Evolutionary conservation across 2,888 invertebrate species (phyloP).

Genomic region (Dromius quadrimaculatus): DNA sequence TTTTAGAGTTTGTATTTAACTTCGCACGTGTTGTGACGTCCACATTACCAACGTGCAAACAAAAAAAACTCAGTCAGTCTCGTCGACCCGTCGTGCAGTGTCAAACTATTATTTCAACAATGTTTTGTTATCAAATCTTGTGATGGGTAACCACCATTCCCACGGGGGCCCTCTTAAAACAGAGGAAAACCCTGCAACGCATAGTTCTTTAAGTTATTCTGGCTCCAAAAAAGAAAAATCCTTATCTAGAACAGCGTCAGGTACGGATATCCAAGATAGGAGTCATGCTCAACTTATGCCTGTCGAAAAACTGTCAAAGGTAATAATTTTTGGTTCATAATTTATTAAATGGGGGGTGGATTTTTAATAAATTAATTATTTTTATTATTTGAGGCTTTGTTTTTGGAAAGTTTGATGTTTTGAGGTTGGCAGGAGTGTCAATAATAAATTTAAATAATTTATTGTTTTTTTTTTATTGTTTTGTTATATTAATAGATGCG

Average conservation of each 20-base stretch:
- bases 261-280: constrained; percentile 75
- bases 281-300: constrained; percentile 76
- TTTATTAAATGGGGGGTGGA: background rate
- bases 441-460: background rate
- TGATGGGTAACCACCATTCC: constrained; percentile 65
- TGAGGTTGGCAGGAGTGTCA: background rate
- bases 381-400: background rate
- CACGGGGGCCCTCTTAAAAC: constrained; percentile 59
- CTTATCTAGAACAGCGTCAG: constrained; percentile 75
- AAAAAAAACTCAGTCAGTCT: too few species aligned
- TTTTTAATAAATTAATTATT: background rate
- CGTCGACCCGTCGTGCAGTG: too few species aligned
- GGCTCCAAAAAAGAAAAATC: constrained; percentile 68
- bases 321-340: constrained; percentile 65
- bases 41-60: background rate
- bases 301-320: constrained; percentile 82
- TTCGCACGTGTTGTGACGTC: constrained; percentile 12
- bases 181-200: constrained; percentile 64
- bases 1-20: too few species aligned
- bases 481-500: too few species aligned
- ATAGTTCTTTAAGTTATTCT: background rate
- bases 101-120: constrained; percentile 42
- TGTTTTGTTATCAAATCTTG: constrained; percentile 53
- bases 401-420: background rate
- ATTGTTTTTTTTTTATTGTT: background rate